phyloP scores from a whole-genome alignment of 2,888 invertebrate species.

The Lucinisca nassula region DNA sequence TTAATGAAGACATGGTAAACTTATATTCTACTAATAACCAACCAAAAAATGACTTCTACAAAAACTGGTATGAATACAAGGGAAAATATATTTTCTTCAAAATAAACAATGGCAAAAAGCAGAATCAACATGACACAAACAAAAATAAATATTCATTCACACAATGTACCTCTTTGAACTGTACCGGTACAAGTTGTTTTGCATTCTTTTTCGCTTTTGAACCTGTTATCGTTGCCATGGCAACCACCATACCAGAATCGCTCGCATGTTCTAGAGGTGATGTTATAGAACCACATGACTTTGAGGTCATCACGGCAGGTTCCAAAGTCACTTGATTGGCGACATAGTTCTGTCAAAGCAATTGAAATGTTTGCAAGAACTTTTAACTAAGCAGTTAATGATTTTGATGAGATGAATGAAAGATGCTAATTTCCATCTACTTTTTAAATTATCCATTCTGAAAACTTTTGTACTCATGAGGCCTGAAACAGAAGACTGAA shows the following conservation, averaged over 20 bases:
- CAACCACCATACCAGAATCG: conserved; percentile 92
- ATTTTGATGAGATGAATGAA: too few relatives aligned
- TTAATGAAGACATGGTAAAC: too few relatives aligned
- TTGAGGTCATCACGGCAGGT: conserved; percentile 78
- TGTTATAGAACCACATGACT: conserved; percentile 85
- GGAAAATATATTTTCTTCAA: too few relatives aligned
- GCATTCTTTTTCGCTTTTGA: conserved; percentile 76
- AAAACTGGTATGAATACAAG: too few relatives aligned
- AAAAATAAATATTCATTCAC: not conserved
- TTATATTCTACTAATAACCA: too few relatives aligned
- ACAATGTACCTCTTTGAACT: conserved; percentile 56
- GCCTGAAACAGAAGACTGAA: too few relatives aligned
- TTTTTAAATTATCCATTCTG: too few relatives aligned
- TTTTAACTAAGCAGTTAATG: not conserved
- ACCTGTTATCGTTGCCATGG: conserved; percentile 91
- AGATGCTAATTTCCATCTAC: too few relatives aligned
- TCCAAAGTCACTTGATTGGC: conserved; percentile 64
- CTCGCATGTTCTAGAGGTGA: conserved; percentile 91
- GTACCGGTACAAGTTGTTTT: conserved; percentile 61
- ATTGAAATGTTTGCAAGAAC: not conserved
- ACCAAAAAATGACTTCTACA: too few relatives aligned
- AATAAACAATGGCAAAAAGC: not conserved
- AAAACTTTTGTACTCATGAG: too few relatives aligned
- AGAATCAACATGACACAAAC: not conserved
- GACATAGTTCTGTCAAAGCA: conserved; percentile 56